Conservation (phyloP, 2,113 vertebrate species). For the Neodontobutis hainanensis region DNA sequence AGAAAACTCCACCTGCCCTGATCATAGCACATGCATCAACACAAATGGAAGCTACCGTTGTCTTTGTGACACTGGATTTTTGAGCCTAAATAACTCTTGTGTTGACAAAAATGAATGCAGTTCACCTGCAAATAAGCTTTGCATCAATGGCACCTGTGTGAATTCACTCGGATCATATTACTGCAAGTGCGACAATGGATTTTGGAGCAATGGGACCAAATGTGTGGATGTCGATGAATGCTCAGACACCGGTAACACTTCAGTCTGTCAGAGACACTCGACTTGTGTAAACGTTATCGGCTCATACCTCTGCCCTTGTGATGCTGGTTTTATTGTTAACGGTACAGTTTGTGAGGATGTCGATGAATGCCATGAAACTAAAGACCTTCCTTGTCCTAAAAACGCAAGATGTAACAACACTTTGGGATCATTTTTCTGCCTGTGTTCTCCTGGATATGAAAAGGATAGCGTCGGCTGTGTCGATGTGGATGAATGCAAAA, state of each 20-base stretch:
- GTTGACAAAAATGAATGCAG: constrained; percentile 79
- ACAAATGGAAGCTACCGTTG: constrained; percentile 72
- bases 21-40: constrained; percentile 77
- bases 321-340: constrained; percentile 69
- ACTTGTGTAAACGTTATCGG: constrained; percentile 75
- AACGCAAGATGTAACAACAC: constrained; percentile 77
- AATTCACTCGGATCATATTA: constrained; percentile 79
- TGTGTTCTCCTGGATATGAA: constrained; percentile 67
- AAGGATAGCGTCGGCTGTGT: constrained; percentile 48
- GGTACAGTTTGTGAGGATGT: constrained; percentile 72
- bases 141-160: constrained; percentile 74
- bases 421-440: constrained; percentile 74
- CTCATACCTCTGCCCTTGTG: constrained; percentile 76
- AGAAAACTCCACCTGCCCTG: constrained; percentile 66
- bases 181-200: constrained; percentile 77
- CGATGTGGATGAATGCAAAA: constrained; percentile 77
- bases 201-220: constrained; percentile 69
- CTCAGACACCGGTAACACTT: constrained; percentile 45
- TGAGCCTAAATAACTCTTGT: constrained; percentile 55
- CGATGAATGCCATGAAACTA: constrained; percentile 70
- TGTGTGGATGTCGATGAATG: constrained; percentile 83
- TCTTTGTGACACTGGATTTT: constrained; percentile 75
- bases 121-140: constrained; percentile 34
- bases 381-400: constrained; percentile 59
- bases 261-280: constrained; percentile 67